Evolutionary conservation across 64 coral and sea anemone species (phyloP).

Genomic region (Actinia tenebrosa): DNA sequence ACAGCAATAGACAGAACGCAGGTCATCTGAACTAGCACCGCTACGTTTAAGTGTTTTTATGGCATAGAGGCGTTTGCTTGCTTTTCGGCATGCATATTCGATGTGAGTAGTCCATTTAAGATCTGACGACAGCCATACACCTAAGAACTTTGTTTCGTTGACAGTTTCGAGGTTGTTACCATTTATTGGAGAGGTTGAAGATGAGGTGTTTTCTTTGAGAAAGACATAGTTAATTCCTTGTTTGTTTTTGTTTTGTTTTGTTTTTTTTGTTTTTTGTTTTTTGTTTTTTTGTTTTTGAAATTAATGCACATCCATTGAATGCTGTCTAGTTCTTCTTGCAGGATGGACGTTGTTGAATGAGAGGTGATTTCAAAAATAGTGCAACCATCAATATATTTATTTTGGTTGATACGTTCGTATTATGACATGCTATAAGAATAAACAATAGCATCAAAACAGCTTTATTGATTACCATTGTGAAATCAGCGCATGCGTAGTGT

Average conservation of each 20-base stretch:
- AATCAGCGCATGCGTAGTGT: too few species aligned
- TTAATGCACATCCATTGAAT: not conserved
- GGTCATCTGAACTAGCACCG: not conserved
- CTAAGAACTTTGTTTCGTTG: not conserved
- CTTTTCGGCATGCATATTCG: conserved; percentile 3
- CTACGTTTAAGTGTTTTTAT: not conserved
- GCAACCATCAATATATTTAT: not conserved
- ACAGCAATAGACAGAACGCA: not conserved
- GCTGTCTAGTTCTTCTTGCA: not conserved
- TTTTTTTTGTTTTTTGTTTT: too few species aligned
- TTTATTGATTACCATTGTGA: too few species aligned
- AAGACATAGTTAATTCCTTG: not conserved
- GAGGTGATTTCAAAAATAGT: not conserved
- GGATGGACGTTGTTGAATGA: not conserved
- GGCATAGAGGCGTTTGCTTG: conserved; percentile 20
- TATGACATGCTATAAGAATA: too few species aligned
- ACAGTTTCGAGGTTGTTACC: not conserved
- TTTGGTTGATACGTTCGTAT: too few species aligned
- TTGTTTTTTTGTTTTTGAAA: not conserved
- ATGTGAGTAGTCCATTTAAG: conserved; percentile 18
- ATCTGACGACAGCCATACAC: conserved; percentile 5
- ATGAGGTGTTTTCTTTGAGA: not conserved
- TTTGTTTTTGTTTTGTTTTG: not conserved
- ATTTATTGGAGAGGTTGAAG: not conserved
- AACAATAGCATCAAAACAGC: too few species aligned